phyloP scores from a whole-genome alignment of 2,113 vertebrate species.

The Rhipidura dahli region DNA sequence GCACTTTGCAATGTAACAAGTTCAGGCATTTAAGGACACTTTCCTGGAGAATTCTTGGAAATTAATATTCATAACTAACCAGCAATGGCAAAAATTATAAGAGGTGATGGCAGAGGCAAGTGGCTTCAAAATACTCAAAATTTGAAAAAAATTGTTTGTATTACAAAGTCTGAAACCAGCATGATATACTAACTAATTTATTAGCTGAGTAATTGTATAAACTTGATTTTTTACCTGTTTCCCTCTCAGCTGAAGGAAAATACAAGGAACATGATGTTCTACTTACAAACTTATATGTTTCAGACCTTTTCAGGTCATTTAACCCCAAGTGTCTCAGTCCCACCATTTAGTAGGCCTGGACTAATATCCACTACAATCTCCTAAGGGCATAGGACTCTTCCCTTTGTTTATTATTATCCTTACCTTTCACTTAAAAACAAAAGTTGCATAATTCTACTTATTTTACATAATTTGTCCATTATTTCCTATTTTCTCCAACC shows the following conservation, averaged over 20 bases:
- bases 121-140: neutral
- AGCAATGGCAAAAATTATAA: neutral
- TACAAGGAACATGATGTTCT: neutral
- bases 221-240: neutral
- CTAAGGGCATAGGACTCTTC: neutral
- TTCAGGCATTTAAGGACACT: neutral
- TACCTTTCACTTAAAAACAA: neutral
- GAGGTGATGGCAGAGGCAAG: neutral
- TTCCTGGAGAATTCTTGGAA: neutral
- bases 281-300: neutral
- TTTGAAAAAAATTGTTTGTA: neutral
- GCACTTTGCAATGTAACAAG: neutral
- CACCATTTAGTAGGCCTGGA: neutral
- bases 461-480: neutral
- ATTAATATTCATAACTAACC: neutral
- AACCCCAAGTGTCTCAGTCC: neutral
- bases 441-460: neutral
- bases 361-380: neutral
- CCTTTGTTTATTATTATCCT: neutral
- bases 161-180: neutral
- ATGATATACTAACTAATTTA: neutral
- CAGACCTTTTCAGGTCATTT: neutral
- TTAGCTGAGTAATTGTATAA: neutral
- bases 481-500: neutral
- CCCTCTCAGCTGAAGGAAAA: neutral